Base-by-base conservation (phyloP, 2,797 vertebrate species). In the Thunnus albacares region DNA sequence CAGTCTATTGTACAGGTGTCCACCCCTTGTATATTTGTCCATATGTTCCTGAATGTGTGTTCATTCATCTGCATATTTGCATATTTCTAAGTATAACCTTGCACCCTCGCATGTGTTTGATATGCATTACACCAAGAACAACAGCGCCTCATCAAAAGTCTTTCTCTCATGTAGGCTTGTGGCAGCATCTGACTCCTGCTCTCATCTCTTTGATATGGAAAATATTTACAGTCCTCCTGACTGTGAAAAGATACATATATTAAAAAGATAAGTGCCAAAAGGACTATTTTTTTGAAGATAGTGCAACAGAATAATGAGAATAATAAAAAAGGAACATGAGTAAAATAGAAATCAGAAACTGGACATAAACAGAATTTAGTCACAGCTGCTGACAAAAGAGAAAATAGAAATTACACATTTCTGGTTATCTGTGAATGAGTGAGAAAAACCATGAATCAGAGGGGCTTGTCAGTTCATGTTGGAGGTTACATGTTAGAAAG, bases 121-220 rank as follows among this genome's bases (percentile, higher is more conserved):
- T 20, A 67, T 45, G 38, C 49, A 45, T 24, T 18, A 18, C 15
- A n/a, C 43, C 6, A 18, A n/a, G 9, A 6, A 62, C 35, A 53
- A n/a, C 51, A 57, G 15, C 0, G 17, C 11, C 41, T 62, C 14
- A 12, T 84, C 69, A 62, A 66, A 82, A 38, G 24, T 24, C 12
- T 75, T 71, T 35, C 59, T 79, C 41, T 80, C 9, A n/a, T 56
- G 28, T 30, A 72, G 30, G 52, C 77, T 82, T 80, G 24, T 75
- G 58, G 47, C 22, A 60, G 57, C 47, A 58, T 57, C 15, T 1
- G 5, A 60, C 51, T 51, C 52, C 57, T 71, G 41, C 56, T 80
- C 41, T 80, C 9, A 18, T 56, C 24, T 55, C 49, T 65, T 80
- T 89, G 59, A 83, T 56, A 38, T 65, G 26, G 13, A 65, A 75